Evolutionary conservation across 2,797 vertebrate species (phyloP).

Genomic region (Poecilia picta): DNA sequence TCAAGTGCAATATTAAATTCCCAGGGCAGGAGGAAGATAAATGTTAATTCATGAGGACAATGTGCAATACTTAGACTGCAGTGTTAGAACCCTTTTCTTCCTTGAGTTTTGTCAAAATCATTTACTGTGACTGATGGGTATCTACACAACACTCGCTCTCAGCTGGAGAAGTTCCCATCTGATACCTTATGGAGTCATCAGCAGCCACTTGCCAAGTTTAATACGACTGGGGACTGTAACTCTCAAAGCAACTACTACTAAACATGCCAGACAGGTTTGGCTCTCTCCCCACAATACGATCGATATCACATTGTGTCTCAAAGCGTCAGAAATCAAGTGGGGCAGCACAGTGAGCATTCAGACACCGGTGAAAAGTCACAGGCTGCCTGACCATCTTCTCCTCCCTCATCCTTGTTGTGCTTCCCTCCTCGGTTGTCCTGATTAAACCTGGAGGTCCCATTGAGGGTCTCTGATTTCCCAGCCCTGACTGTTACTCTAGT

Average conservation of each 20-base stretch:
- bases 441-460: slow-evolving; percentile 66
- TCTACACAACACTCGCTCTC: slow-evolving; percentile 28
- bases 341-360: slow-evolving; percentile 44
- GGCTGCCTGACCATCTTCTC: slow-evolving; percentile 25
- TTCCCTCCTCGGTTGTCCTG: slow-evolving; percentile 66
- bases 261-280: slow-evolving; percentile 62
- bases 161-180: slow-evolving; percentile 32
- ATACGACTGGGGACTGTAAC: slow-evolving; percentile 56
- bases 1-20: slow-evolving; percentile 27
- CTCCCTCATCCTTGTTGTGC: slow-evolving; percentile 55
- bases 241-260: slow-evolving; percentile 62
- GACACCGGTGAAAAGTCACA: slow-evolving; percentile 62
- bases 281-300: slow-evolving; percentile 49
- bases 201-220: slow-evolving; percentile 58
- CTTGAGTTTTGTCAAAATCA: slow-evolving; percentile 30
- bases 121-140: slow-evolving; percentile 49
- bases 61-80: slow-evolving; percentile 32
- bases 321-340: slow-evolving; percentile 62
- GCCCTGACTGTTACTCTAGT: slow-evolving; percentile 66
- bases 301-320: slow-evolving; percentile 68
- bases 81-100: slow-evolving; percentile 28
- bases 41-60: slow-evolving; percentile 49
- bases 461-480: slow-evolving; percentile 70
- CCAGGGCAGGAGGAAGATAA: slow-evolving; percentile 39
- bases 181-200: slow-evolving; percentile 67